phyloP scores from a whole-genome alignment of 2,113 vertebrate species.

The Psilopsiagon aurifrons region DNA sequence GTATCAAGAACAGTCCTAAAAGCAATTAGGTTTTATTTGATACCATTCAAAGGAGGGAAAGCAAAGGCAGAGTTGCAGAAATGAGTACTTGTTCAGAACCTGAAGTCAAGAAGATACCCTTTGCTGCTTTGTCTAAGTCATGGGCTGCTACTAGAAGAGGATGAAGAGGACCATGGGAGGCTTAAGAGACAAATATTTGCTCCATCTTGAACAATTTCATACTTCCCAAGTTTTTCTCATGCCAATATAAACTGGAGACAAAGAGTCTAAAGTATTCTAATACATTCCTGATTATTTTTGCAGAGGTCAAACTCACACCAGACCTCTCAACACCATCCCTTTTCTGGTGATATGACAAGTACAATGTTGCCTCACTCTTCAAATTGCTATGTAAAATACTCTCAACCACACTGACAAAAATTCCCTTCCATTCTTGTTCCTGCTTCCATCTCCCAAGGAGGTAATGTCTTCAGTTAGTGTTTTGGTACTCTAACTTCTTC shows the following conservation, averaged over 20 bases:
- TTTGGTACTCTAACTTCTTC: background rate
- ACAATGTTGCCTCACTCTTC: background rate
- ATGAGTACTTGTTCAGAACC: background rate
- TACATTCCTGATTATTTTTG: background rate
- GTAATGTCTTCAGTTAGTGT: background rate
- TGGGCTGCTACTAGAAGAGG: background rate
- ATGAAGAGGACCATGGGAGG: background rate
- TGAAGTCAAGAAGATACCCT: background rate
- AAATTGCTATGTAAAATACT: background rate
- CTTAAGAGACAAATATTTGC: background rate
- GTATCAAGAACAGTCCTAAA: background rate
- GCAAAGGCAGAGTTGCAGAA: background rate
- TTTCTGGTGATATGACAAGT: background rate
- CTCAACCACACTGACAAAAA: background rate
- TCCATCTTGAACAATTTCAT: background rate
- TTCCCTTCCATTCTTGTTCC: background rate
- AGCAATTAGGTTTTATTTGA: background rate
- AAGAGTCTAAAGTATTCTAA: background rate
- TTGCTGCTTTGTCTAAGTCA: background rate
- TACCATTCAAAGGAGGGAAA: background rate
- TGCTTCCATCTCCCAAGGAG: background rate
- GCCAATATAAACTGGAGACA: background rate
- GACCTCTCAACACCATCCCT: background rate
- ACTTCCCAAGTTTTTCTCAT: background rate
- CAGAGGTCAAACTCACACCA: background rate